Evolutionary conservation across 2,113 vertebrate genomes (phyloP), one percentile per base, ranked within the genome.

Genomic region (Mus pahari): DNA sequence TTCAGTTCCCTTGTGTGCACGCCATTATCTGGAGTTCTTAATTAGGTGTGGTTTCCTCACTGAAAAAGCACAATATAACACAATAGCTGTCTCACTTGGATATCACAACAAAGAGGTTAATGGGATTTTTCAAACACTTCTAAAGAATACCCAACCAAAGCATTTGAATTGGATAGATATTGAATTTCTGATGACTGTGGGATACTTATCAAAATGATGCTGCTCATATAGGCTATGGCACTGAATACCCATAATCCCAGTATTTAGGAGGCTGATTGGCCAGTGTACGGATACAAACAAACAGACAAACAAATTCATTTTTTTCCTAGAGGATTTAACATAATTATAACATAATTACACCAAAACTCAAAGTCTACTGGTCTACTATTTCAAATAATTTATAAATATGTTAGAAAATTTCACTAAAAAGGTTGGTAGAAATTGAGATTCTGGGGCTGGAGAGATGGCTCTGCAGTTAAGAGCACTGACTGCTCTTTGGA

Each of bases 341-440:
- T 13, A 28, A 33, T 84, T 48, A 48, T 48, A 6, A 48, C 48
- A 48, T 48, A 48, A 48, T 33, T 48, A 50, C 50, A 89, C 83
- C 87, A 64, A 91, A 95, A 48, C 83, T 45, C 60, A 62, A 19
- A 68, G 68, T 9, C n/a, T 82, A 62, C 2, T 83, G 36, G 45
- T 94, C 79, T 48, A 50, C 5, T 36, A 84, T 87, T 77, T 90
- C 36, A 90, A 7, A 68, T 94, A 66, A 58, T 90, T 94, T 91
- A 92, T 74, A 94, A 91, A 39, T 91, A 96, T 77, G 20, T 42
- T 42, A 79, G 3, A 87, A 95, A 97, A 87, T 83, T 75, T 3
- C 28, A 50, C 83, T 53, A 58, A 55, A 9, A 70, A 53, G n/a
- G 31, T 70, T 16, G 12, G 71, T 31, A 7, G 42, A 96, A 84